These are phyloP conservation scores for Melolontha melolontha DNA, from an alignment of 2,888 invertebrate genomes.

Conservation along the genomic window DNA sequence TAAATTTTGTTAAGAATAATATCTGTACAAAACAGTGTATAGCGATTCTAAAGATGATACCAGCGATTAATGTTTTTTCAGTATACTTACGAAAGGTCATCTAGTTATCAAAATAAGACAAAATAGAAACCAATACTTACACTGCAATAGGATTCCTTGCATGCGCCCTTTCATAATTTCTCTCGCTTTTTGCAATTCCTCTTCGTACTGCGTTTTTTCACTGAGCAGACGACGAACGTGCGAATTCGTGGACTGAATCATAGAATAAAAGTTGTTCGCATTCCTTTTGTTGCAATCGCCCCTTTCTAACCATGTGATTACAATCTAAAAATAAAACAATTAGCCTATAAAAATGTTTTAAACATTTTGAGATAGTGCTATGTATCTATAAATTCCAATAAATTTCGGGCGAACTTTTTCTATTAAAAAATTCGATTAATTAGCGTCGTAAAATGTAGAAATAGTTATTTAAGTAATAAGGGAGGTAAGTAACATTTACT, in stretches of 20 bases:
- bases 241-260: constrained; percentile 95
- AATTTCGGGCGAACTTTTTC: too few species aligned
- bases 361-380: too few species aligned
- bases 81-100: constrained; percentile 19
- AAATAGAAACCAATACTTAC: constrained; percentile 75
- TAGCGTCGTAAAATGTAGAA: too few species aligned
- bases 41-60: not conserved
- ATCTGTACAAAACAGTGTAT: constrained; percentile 12
- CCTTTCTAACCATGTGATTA: constrained; percentile 92
- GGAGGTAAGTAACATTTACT: too few species aligned
- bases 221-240: constrained; percentile 87
- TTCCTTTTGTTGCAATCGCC: constrained; percentile 95
- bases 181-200: constrained; percentile 87
- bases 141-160: constrained; percentile 88
- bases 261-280: constrained; percentile 91
- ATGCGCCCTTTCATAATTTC: constrained; percentile 87
- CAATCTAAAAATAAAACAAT: constrained; percentile 66
- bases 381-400: too few species aligned
- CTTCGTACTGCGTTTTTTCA: constrained; percentile 89
- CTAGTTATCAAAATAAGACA: not conserved
- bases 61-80: not conserved
- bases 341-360: too few species aligned
- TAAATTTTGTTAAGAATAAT: too few species aligned
- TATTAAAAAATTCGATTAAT: too few species aligned
- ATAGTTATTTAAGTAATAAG: too few species aligned